phyloP scores from a whole-genome alignment of 2,113 vertebrate species.

The Triplophysa tibetana region DNA sequence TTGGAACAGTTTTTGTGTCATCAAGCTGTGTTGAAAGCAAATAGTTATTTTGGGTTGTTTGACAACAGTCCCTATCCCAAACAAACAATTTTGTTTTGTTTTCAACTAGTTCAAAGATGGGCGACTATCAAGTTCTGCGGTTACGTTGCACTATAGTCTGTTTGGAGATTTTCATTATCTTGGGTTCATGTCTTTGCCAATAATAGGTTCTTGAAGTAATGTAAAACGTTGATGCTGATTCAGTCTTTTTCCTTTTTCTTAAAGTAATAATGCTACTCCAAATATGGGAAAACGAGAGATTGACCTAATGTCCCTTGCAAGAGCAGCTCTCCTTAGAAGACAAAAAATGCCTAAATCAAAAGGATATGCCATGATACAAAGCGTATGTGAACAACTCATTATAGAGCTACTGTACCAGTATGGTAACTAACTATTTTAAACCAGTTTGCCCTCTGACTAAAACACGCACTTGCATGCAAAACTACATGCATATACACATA shows the following conservation, averaged over 20 bases:
- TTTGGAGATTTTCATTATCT: no score
- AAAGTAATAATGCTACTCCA: no score
- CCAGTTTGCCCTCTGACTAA: not conserved
- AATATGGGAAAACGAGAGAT: no score
- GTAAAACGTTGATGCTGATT: no score
- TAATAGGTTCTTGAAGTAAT: no score
- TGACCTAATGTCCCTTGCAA: no score
- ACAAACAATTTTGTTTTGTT: not conserved
- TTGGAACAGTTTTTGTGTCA: slow-evolving; percentile 1
- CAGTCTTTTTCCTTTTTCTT: no score
- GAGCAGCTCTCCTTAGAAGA: not conserved
- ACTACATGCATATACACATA: not conserved
- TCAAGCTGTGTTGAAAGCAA: slow-evolving; percentile 16
- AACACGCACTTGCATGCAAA: slow-evolving; percentile 7
- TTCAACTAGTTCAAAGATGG: not conserved
- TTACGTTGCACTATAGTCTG: no score
- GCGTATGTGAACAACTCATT: slow-evolving; percentile 40
- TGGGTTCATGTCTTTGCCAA: no score
- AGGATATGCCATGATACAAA: slow-evolving; percentile 41
- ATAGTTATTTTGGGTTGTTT: slow-evolving; percentile 20
- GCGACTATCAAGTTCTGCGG: no score
- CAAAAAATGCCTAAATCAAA: slow-evolving; percentile 24
- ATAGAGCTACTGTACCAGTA: slow-evolving; percentile 17
- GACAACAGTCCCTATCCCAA: not conserved
- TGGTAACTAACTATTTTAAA: slow-evolving; percentile 35